Evolutionary conservation across 2,888 invertebrate genomes (phyloP), one percentile per base, ranked within the genome.

Genomic region (Perithous albicinctus): DNA sequence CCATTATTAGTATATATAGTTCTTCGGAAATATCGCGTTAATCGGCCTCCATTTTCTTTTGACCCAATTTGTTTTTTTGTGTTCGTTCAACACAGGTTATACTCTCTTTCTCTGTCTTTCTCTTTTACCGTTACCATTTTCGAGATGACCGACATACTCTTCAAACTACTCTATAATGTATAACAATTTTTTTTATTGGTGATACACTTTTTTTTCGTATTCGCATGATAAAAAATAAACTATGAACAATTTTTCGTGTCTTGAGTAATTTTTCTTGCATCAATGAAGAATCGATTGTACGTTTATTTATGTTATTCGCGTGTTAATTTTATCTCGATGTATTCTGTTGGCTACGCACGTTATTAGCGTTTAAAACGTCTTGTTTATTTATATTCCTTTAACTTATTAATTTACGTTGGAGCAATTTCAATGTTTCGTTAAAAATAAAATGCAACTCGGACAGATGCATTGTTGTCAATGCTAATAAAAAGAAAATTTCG

Each of bases 221-320:
- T 94, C 94, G 94, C 94, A 94, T 94, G 94, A 94, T 95, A 94
- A 94, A 95, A 95, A 95, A 95, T 95, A 94, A 95, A 94, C 94
- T 95, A 94, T 94, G 94, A 95, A 95, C 94, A 95, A 94, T 89
- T 89, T 87, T 84, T 70, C 23, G 35, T 48, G 67, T 72, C 66
- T 73, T 29, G 73, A 56, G 67, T 76, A 72, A 74, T 83, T 80
- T n/a, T 83, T 76, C 66, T 70, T 61, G 56, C 75, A 54, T 73
- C 78, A 81, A 81, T 73, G 63, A 73, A 63, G 56, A 46, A 63
- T 64, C 78, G 78, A 81, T 81, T 69, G 81, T 78, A 75, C 80
- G 73, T 56, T 75, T 59, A 74, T 72, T 29, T 69, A 46, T 74
- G 70, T 84, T 43, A 59, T 74, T 72, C 67, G 61, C 69, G 70